Base-by-base conservation (phyloP, 2,797 vertebrate species). In the Merluccius polli region DNA sequence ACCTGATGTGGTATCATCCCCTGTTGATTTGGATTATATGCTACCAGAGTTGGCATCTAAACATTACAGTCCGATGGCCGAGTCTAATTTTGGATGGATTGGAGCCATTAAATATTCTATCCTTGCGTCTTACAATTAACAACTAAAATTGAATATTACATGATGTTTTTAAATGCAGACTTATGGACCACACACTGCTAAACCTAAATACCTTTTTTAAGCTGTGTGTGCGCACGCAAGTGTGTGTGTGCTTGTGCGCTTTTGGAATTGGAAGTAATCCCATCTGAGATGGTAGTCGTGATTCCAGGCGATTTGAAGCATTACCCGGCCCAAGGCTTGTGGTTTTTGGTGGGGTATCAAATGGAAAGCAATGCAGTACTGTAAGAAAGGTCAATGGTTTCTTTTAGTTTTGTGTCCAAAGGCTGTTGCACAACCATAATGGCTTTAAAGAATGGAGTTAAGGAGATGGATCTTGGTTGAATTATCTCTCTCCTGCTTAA, bases 351-450 rank as follows among this genome's bases (percentile, higher is more conserved):
- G 36, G 16, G 0, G 4, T 31, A 71, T 71, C 48, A 81, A 59
- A 41, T 73, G 75, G n/a, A 79, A 77, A 82, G 63, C 52, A 44
- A 75, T 24, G 71, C 65, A 52, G 77, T 70, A 36, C 31, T 81
- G 81, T 85, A 79, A 86, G 84, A 85, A 85, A 78, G 82, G 72
- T 87, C 78, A 27, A 4, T 65, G 59, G 75, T 78, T 76, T 59
- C 44, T 75, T 74, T 79, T 87, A 48, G 79, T 75, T 88, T 75
- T 78, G 75, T 72, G 73, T 65, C 72, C 29, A 65, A 24, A 75
- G 74, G 63, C 72, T 75, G 36, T 52, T 69, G 32, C 73, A 78
- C 36, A 70, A 82, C 76, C 52, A 15, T 73, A 83, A 81, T 69
- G 18, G 36, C 36, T 69, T 70, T 8, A 30, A 83, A 63, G n/a